These are phyloP conservation scores for Tenodera sinensis DNA, from an alignment of 2,888 invertebrate genomes.

Conservation along the genomic window DNA sequence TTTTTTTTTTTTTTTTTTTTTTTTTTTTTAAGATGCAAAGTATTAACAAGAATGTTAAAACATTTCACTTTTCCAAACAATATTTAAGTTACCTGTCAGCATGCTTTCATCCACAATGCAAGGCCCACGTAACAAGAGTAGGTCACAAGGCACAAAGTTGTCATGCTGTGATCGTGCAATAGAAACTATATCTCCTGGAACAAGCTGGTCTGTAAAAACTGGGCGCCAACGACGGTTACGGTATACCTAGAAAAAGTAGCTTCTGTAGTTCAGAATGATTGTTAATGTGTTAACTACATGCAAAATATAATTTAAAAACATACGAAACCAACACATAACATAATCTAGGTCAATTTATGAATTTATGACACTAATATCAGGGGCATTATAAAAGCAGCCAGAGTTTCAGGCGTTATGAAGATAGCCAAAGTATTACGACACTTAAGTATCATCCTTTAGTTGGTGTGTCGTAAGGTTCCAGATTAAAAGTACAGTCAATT, in stretches of 20 bases:
- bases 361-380: too few relatives aligned
- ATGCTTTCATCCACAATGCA: constrained; percentile 99
- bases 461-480: too few relatives aligned
- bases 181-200: constrained; percentile 96
- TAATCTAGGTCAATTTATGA: too few relatives aligned
- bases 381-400: too few relatives aligned
- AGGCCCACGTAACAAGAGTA: constrained; percentile 87
- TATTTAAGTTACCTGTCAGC: constrained; percentile 69
- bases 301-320: background rate
- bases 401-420: too few relatives aligned
- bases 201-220: constrained; percentile 78
- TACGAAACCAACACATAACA: too few relatives aligned
- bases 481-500: too few relatives aligned
- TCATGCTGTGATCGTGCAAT: constrained; percentile 86
- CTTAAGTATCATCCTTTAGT: too few relatives aligned
- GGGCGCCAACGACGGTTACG: constrained; percentile 87
- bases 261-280: background rate
- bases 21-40: background rate
- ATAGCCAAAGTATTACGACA: too few relatives aligned
- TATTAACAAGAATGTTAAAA: background rate
- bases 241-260: constrained; percentile 61
- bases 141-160: constrained; percentile 92
- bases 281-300: background rate
- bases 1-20: background rate
- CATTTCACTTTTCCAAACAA: background rate